Evolutionary conservation across 2,888 invertebrate genomes (phyloP), one percentile per base, ranked within the genome.

Genomic region (Argyresthia albistria): DNA sequence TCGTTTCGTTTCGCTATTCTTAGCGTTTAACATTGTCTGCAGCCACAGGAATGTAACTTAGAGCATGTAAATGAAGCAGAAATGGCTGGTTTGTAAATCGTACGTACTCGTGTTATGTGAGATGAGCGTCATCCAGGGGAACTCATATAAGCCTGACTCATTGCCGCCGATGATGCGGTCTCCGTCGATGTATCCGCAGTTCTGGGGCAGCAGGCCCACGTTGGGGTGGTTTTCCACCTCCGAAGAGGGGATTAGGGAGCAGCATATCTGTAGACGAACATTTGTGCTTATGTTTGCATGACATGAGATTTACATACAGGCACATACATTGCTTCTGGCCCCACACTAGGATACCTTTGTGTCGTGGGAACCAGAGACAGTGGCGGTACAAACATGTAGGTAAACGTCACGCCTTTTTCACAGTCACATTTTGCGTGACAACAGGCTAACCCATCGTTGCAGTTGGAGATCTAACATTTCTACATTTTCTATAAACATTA

Each of bases 81-180:
- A 12, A 42, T 42, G n/a, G 10, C n/a, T 42, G n/a, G 11, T 10
- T 1, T 8, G 12, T 1, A 12, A 42, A 10, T 7, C 6, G 35
- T 11, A 57, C 58, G 55, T 58, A 60, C 64, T 50, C 7, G 60
- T 63, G 15, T 64, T 55, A 51, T 91, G 91, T 14, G 84, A 84
- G 16, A 92, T 69, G 9, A 92, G 70, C 0, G 88, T 90, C 90
- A 92, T 89, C 92, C 92, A 92, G 0, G 92, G 92, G 58, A 83
- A 92, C 46, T 92, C 89, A 10, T 84, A 82, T 6, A 91, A 63
- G 0, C 63, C 70, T 0, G 91, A 88, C 43, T 73, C 65, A 12
- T 77, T 69, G 0, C 92, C 92, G 9, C 84, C 80, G 7, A 88
- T 67, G n/a, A 92, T 88, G 57, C 87, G 88, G 42, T 75, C 67